Evolutionary conservation across 2,797 vertebrate species (phyloP).

Genomic region (Spondyliosoma cantharus): DNA sequence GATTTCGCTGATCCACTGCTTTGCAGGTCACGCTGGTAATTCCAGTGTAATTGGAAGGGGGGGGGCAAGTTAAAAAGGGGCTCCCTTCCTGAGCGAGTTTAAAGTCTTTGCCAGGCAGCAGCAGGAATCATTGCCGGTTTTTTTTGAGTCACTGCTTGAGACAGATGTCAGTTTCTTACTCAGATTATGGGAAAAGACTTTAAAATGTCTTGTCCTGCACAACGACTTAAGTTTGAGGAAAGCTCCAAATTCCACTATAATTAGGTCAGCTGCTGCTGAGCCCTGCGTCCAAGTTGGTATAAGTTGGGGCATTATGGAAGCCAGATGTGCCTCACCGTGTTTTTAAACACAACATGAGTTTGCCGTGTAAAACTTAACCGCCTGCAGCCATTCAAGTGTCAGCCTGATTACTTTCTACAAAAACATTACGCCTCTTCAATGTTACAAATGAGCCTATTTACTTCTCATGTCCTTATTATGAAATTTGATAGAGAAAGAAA

Average conservation of each 20-base stretch:
- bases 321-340: constrained; percentile 51
- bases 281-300: constrained; percentile 35
- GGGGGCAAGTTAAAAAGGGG: not conserved
- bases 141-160: constrained; percentile 50
- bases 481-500: not conserved
- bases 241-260: constrained; percentile 67
- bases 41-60: constrained; percentile 34
- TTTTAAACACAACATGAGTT: constrained; percentile 26
- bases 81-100: constrained; percentile 10
- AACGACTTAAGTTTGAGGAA: constrained; percentile 60
- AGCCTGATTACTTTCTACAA: constrained; percentile 22
- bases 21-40: constrained; percentile 60
- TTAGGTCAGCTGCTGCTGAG: constrained; percentile 73
- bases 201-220: constrained; percentile 54
- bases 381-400: constrained; percentile 16
- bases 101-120: constrained; percentile 34
- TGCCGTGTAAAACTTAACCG: constrained; percentile 12
- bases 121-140: constrained; percentile 45
- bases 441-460: not conserved
- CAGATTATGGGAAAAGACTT: constrained; percentile 70
- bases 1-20: constrained; percentile 53
- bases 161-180: constrained; percentile 71
- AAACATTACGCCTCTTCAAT: constrained; percentile 7
- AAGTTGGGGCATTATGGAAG: constrained; percentile 47
- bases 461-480: not conserved